Evolutionary conservation across 1,140 invertebrate genomes (phyloP).

Genomic region (Ceratitis capitata): DNA sequence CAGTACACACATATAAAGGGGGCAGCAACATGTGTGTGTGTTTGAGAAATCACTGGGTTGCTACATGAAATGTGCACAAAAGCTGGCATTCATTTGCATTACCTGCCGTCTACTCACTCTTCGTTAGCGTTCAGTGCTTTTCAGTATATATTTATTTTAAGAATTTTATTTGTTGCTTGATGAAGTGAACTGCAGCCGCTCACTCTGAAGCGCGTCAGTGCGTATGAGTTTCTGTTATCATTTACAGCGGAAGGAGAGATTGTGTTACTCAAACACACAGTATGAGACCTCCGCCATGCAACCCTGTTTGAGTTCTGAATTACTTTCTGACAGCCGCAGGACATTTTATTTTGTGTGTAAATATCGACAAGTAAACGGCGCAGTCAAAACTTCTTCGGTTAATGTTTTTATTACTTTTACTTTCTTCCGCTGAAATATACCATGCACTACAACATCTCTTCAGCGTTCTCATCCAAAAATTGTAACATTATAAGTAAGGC

Average conservation of each 20-base stretch:
- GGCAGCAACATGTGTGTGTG: not conserved
- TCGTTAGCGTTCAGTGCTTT: not conserved
- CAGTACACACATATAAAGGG: not conserved
- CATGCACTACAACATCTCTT: not conserved
- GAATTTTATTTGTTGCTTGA: not conserved
- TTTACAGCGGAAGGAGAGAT: too few relatives aligned
- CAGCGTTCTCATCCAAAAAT: not conserved
- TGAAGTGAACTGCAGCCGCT: not conserved
- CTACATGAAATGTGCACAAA: not conserved
- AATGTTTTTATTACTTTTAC: constrained; percentile 36
- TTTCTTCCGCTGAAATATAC: not conserved
- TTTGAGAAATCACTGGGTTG: not conserved
- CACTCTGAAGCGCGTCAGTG: not conserved
- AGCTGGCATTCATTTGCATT: not conserved
- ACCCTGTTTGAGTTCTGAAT: not conserved
- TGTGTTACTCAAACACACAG: too few relatives aligned
- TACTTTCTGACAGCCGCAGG: not conserved
- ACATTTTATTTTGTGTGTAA: not conserved
- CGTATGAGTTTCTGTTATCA: not conserved
- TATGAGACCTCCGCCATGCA: not conserved
- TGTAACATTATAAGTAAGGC: not conserved
- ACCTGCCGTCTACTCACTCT: too few relatives aligned
- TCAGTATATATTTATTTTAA: not conserved
- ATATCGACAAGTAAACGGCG: constrained; percentile 18
- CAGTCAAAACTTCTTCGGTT: not conserved